Base-by-base conservation (phyloP, 1,140 invertebrate species). In the Neotoxoptera formosana region DNA sequence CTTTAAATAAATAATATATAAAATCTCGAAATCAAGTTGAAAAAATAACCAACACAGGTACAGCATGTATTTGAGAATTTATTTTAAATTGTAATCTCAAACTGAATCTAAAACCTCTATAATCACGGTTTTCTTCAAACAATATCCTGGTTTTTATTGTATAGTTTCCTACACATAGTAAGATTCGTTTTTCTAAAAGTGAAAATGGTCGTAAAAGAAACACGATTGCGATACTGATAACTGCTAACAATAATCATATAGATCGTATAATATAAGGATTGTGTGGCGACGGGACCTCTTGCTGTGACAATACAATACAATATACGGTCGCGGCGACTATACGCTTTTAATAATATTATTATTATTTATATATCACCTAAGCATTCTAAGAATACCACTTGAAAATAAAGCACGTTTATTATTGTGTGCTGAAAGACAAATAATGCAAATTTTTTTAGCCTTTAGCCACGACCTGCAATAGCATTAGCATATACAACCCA, bases 361-460 rank as follows among this genome's bases (percentile, higher is more conserved):
- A 53, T 90, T 90, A 41, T 60, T 89, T 51, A 88, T 88, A 90
- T 45, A 90, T 41, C 51, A 60, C 53, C 88, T 60, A 51, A 88
- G 14, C 87, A 48, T 88, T 88, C 48, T 88, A 60, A 60, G 88
- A 90, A 60, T 90, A 90, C 88, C 88, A 60, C 88, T 60, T 60
- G 88, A 60, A 90, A 90, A 60, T 60, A 90, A 11, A 60, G 56
- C 88, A 25, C 53, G 51, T 90, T 60, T 60, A 91, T 81, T 91
- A 51, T 81, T 91, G 67, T 41, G 90, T 17, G n/a, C 25, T 45
- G n/a, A 76, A 92, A 92, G 47, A 92, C 67, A 51, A 92, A 92
- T 92, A 92, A 92, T 91, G 90, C 90, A 91, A 91, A 91, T 91
- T 91, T 48, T n/a, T 83, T 91, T 92, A 51, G 67, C 47, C 91